Evolutionary conservation across 2,113 vertebrate species (phyloP).

Genomic region (Orthonyx spaldingii): DNA sequence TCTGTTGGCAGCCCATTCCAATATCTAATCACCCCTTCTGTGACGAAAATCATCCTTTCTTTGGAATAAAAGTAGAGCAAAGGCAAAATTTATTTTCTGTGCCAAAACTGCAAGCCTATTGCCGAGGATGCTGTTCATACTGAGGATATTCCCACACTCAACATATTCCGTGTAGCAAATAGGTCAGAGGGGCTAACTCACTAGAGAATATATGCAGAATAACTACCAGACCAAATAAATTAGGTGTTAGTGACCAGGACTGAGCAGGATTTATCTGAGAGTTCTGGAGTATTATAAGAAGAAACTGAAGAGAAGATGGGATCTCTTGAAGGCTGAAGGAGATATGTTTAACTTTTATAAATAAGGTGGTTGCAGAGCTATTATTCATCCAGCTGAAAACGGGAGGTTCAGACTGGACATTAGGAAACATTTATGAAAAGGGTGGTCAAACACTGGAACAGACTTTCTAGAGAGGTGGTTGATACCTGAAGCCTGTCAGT

Average conservation of each 20-base stretch:
- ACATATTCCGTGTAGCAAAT: neutral
- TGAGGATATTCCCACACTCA: neutral
- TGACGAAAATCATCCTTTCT: neutral
- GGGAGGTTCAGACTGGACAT: neutral
- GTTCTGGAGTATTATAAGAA: neutral
- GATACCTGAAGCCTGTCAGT: neutral
- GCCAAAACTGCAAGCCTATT: neutral
- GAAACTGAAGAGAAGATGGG: neutral
- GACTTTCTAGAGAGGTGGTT: neutral
- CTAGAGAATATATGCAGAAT: neutral
- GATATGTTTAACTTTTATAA: neutral
- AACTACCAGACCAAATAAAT: neutral
- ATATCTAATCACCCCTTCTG: neutral
- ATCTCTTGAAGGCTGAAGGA: neutral
- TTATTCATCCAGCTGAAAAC: neutral
- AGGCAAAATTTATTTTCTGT: neutral
- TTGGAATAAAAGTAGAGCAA: neutral
- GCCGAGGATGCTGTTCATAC: neutral
- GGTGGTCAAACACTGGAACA: neutral
- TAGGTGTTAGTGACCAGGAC: neutral
- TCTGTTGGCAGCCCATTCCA: neutral
- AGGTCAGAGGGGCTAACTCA: neutral
- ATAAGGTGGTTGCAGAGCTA: neutral
- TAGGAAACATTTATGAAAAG: neutral
- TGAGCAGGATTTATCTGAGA: neutral